These are phyloP conservation scores for Cyclophora punctaria DNA, from an alignment of 2,888 invertebrate species.

Conservation along the genomic window DNA sequence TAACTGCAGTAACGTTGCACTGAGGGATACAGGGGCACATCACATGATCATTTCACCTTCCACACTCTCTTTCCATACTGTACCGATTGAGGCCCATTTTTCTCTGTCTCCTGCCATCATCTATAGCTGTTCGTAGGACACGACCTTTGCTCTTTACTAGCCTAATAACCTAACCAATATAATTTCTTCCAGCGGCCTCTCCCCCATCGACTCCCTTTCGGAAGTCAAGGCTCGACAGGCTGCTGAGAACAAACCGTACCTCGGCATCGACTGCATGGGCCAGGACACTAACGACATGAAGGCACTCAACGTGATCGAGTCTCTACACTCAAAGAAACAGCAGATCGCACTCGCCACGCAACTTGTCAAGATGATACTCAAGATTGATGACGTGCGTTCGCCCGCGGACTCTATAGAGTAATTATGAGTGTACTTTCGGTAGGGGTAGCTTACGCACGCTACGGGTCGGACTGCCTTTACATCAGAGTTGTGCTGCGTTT, in stretches of 20 bases:
- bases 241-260: conserved; percentile 85
- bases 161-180: not conserved
- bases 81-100: not conserved
- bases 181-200: conserved; percentile 80
- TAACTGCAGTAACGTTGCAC: too few relatives aligned
- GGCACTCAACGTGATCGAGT: conserved; percentile 95
- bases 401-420: conserved; percentile 67
- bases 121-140: too few relatives aligned
- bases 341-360: conserved; percentile 98
- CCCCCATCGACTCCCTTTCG: conserved; percentile 93
- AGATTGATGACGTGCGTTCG: conserved; percentile 95
- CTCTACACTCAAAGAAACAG: conserved; percentile 96
- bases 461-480: not conserved
- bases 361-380: conserved; percentile 99
- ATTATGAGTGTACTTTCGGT: conserved; percentile 1
- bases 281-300: conserved; percentile 89
- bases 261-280: conserved; percentile 97
- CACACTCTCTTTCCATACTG: too few relatives aligned
- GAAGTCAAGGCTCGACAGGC: conserved; percentile 94
- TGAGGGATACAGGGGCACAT: too few relatives aligned
- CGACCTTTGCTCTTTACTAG: not conserved
- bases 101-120: too few relatives aligned
- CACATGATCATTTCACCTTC: too few relatives aligned
- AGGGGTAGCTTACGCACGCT: too few relatives aligned
- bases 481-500: not conserved